A percentile compares a stretch with the other conserved stretches of the same genome.
phyloP scores from a whole-genome alignment of 2,113 vertebrate genomes.

The Callospermophilus lateralis region DNA sequence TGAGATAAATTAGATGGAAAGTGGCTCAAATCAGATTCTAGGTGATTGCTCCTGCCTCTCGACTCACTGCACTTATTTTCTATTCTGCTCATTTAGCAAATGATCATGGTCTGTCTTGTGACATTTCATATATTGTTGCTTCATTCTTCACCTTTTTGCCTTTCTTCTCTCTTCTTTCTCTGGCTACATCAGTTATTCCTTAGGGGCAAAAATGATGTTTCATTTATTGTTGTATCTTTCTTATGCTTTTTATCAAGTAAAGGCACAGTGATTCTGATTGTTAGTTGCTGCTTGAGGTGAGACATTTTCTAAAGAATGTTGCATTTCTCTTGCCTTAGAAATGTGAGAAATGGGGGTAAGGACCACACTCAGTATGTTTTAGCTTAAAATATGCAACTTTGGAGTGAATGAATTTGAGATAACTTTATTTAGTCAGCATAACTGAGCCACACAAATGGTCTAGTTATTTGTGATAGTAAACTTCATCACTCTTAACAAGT shows the following conservation, averaged over 20 bases:
- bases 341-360: neutral
- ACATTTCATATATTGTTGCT: conserved; percentile 62
- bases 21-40: conserved; percentile 76
- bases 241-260: neutral
- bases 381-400: conserved; percentile 39
- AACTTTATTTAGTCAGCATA: conserved; percentile 38
- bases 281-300: conserved; percentile 4
- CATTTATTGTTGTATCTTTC: neutral
- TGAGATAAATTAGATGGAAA: conserved; percentile 80
- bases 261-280: neutral
- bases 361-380: neutral
- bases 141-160: conserved; percentile 34
- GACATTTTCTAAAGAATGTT: conserved; percentile 40
- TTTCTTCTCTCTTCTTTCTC: neutral
- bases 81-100: conserved; percentile 71
- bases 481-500: neutral
- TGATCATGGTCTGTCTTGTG: conserved; percentile 69
- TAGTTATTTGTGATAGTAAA: neutral
- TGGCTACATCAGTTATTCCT: neutral
- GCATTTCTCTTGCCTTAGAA: conserved; percentile 37
- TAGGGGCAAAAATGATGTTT: conserved; percentile 7
- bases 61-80: conserved; percentile 65
- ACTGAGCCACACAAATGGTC: neutral
- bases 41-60: conserved; percentile 74
- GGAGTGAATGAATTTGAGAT: conserved; percentile 1